Evolutionary conservation across 2,888 invertebrate genomes (phyloP), one percentile per base, ranked within the genome.

Genomic region (Drosophila paucipuncta): DNA sequence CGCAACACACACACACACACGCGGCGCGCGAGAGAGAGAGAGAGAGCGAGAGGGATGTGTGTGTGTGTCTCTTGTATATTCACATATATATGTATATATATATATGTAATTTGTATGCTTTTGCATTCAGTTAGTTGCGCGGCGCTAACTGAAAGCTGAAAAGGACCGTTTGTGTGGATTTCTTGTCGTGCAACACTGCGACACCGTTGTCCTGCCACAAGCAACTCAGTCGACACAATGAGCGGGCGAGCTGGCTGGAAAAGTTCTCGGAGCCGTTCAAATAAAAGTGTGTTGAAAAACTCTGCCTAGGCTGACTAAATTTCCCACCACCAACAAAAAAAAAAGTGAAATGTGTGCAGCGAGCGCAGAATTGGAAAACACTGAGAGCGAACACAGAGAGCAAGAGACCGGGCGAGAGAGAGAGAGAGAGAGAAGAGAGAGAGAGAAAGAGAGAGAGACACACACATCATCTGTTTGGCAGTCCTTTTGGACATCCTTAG

Each of bases 141-240:
- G 60, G 25, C 47, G 47, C 39, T 68, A 68, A 67, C 53, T 65
- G 63, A 60, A 61, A 60, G 50, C 59, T 67, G 41, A 58, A 49
- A 77, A 64, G 68, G 58, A 64, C 58, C 57, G 43, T 61, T 69
- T 47, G 9, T 47, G 18, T 30, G 30, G 18, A 52, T 41, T 30
- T n/a, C 52, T 37, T 18, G n/a, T 52, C 30, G 30, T 33, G 54
- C 54, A 37, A 37, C 81, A 74, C 73, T 80, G 75, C 90, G 87
- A 74, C 80, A 75, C 79, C 79, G 90, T 91, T 92, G 92, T 92
- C 92, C 93, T 93, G 91, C 86, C 92, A 89, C 92, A 83, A 93
- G 91, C 92, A 93, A 91, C 92, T 92, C 92, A 92, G 91, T 89
- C 92, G 92, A 93, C 91, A 92, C 93, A 93, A 92, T 92, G 91